A percentile compares a stretch with the other conserved stretches of the same genome.
Evolutionary conservation across 2,113 vertebrate genomes (phyloP).

Genomic region (Alligator mississippiensis): DNA sequence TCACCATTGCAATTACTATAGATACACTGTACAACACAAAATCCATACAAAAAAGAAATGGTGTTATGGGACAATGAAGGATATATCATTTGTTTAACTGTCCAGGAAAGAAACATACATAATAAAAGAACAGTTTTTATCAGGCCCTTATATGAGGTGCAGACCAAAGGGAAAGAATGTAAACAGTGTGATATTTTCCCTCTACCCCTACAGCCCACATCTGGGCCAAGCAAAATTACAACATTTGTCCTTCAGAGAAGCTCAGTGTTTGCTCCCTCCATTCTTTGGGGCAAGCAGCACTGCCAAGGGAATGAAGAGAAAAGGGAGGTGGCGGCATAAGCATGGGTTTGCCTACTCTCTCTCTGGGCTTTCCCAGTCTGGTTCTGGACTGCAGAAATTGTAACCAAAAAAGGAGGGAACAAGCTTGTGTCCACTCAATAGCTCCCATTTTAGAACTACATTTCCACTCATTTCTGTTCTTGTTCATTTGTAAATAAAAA

Average conservation of each 20-base stretch:
- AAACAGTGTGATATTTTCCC: background rate
- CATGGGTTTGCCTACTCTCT: background rate
- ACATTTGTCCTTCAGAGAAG: background rate
- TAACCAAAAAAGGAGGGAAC: fast-evolving
- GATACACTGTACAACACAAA: background rate
- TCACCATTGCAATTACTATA: background rate
- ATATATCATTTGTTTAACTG: background rate
- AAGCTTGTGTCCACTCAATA: background rate
- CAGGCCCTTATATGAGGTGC: background rate
- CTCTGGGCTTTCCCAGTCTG: background rate
- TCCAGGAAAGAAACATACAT: background rate
- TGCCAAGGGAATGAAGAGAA: background rate
- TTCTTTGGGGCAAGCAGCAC: background rate
- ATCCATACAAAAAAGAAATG: background rate
- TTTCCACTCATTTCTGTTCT: background rate
- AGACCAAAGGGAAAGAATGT: background rate
- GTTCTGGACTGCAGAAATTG: background rate
- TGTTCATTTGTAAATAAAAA: fast-evolving
- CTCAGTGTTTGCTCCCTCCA: background rate
- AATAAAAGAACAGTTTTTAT: background rate
- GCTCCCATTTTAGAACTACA: background rate
- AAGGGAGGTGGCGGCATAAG: background rate
- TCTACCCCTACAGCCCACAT: fast-evolving
- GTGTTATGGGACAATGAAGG: background rate
- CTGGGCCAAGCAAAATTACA: background rate